Evolutionary conservation across 1,140 invertebrate genomes (phyloP).

Genomic region (Whitmania pigra): DNA sequence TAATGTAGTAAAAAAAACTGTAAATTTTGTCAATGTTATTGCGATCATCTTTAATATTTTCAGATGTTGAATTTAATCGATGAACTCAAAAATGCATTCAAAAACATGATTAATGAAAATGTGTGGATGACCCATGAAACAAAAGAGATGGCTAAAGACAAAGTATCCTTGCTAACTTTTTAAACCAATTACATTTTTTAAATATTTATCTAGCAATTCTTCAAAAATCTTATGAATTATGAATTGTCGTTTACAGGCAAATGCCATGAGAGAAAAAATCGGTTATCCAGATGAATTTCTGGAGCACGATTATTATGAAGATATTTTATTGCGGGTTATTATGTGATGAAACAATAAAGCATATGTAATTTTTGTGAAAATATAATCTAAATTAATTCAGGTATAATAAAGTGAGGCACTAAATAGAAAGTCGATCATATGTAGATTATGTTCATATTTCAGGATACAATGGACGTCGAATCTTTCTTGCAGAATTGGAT

Average conservation of each 20-base stretch:
- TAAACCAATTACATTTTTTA: no score
- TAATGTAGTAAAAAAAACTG: no score
- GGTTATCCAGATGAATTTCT: constrained; percentile 1
- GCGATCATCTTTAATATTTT: no score
- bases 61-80: constrained; percentile 72
- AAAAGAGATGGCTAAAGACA: constrained; percentile 60
- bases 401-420: no score
- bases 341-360: no score
- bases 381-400: no score
- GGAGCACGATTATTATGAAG: neutral
- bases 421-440: no score
- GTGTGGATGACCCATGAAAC: constrained; percentile 73
- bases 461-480: neutral
- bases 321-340: neutral
- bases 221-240: no score
- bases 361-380: no score
- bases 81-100: constrained; percentile 65
- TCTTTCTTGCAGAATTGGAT: neutral
- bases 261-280: constrained; percentile 10
- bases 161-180: constrained; percentile 43
- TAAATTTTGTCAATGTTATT: no score
- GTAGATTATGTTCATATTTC: neutral
- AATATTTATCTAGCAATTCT: no score
- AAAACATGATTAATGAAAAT: constrained; percentile 56
- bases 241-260: neutral